Base-by-base conservation (phyloP, 2,113 vertebrate species). In the Motacilla tschutschensis region DNA sequence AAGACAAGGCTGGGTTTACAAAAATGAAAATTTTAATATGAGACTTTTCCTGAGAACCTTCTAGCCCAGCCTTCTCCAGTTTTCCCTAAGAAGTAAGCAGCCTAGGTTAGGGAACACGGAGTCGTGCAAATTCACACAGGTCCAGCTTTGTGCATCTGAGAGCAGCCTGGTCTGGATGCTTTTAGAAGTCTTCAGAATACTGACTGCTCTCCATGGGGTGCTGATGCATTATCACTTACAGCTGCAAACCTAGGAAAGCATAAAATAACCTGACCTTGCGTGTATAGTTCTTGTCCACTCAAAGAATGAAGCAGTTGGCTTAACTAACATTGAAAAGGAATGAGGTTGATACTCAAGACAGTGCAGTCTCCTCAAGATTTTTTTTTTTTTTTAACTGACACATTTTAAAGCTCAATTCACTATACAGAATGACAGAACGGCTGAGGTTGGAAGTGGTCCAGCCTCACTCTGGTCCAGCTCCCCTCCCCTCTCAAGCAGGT, bases 211-310 rank as follows among this genome's bases (percentile, higher is more conserved):
- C 65, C 6, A 3, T 33, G 36, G 57, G 20, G 19, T 75, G 48
- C 53, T 70, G 44, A 51, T 35, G 36, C 25, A 47, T 84, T 87
- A n/a, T 47, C 41, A n/a, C 12, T 38, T 63, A 74, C 22, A 63
- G 10, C 26, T 90, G 53, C 48, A 77, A 71, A 71, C 7, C 10
- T 57, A 53, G 69, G 21, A 77, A 87, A 92, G 85, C 75, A 77
- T 16, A 46, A 89, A 94, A 85, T 89, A 66, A 85, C 47, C 70
- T 90, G 75, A 46, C 43, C 79, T 81, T 84, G 73, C 41, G 54
- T 44, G 47, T 73, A 10, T 43, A 64, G 75, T 54, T 81, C 28
- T 89, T 63, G 71, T 79, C 65, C 59, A 40, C 33, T 86, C 44
- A 38, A 91, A 85, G 51, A 83, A 59, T 65, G 41, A 81, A 88